These are phyloP conservation scores for Oophaga pumilio DNA, from an alignment of 2,113 vertebrate genomes.

Conservation along the genomic window DNA sequence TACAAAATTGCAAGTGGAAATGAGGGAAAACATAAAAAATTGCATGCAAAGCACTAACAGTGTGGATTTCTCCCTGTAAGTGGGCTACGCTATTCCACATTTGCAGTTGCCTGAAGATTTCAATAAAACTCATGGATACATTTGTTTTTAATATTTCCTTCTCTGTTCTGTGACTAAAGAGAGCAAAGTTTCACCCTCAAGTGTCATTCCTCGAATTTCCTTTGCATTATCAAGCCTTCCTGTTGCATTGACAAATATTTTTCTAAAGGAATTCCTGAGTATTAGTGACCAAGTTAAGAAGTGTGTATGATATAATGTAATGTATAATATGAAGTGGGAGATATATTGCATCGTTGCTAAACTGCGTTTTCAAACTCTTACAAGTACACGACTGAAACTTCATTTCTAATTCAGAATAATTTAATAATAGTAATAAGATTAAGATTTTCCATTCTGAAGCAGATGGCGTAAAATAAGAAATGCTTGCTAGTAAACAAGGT, in stretches of 20 bases:
- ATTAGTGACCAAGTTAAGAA: not conserved
- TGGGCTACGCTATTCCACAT: not conserved
- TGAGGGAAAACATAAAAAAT: not conserved
- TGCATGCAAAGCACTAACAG: not conserved
- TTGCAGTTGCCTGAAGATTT: not conserved
- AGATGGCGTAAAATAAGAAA: not conserved
- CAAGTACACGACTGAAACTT: not conserved
- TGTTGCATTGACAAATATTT: slow-evolving; percentile 31
- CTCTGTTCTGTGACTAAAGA: not conserved
- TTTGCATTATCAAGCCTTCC: slow-evolving; percentile 39
- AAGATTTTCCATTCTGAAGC: not conserved
- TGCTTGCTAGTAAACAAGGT: not conserved
- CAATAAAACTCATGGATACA: not conserved
- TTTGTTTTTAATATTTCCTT: not conserved
- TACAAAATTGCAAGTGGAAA: too few relatives aligned
- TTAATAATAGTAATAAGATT: not conserved
- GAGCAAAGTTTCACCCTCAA: not conserved
- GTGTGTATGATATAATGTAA: too few relatives aligned
- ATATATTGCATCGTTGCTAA: not conserved
- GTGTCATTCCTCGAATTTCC: slow-evolving; percentile 38
- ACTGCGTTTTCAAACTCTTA: too few relatives aligned
- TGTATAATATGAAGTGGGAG: not conserved
- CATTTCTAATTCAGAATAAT: not conserved
- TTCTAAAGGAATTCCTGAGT: slow-evolving; percentile 29
- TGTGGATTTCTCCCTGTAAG: not conserved